Conservation (phyloP, 2,113 vertebrate genomes). For the Xiphorhynchus elegans region DNA sequence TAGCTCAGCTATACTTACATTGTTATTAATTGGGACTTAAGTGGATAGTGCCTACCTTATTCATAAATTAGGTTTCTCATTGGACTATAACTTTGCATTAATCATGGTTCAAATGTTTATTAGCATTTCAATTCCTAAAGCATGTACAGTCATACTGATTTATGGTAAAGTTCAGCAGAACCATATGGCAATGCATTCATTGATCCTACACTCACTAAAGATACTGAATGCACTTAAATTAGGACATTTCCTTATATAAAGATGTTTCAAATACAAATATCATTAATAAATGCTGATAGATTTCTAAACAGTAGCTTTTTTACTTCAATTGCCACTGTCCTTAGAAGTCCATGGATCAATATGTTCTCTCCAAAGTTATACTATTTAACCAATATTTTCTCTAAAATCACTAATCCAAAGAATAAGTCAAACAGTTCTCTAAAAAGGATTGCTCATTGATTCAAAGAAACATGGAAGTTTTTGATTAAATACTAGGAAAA, state of each 20-base stretch:
- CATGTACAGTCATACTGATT: neutral
- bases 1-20: neutral
- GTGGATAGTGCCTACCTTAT: neutral
- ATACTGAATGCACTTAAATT: neutral
- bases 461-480: neutral
- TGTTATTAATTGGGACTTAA: neutral
- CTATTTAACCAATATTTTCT: neutral
- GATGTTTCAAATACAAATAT: neutral
- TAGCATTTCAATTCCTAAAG: neutral
- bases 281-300: neutral
- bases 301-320: neutral
- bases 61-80: neutral
- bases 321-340: neutral
- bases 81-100: neutral
- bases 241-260: neutral
- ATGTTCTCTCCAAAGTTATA: neutral
- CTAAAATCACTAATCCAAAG: neutral
- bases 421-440: neutral
- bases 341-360: neutral
- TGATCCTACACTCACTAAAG: neutral
- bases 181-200: neutral
- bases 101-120: neutral
- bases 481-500: neutral
- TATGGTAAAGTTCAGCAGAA: neutral
- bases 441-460: neutral